Conservation (phyloP, 2,888 invertebrate genomes). For the Drosophila meridiana region DNA sequence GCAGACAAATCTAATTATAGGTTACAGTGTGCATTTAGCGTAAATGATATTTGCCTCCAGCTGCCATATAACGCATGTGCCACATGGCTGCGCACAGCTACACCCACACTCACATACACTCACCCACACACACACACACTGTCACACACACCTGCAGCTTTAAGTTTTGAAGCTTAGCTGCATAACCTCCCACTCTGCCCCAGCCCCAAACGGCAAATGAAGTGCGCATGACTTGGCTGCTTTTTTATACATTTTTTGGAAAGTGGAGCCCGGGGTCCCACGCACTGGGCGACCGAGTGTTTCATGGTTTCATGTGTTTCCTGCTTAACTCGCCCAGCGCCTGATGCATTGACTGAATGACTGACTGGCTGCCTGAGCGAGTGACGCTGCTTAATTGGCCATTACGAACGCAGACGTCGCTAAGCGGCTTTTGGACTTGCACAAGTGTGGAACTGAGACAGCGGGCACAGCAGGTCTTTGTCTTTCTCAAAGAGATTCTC, state of each 20-base stretch:
- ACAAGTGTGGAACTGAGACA: conserved; percentile 21
- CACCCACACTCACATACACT: conserved; percentile 1
- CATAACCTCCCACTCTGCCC: conserved; percentile 65
- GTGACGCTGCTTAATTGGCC: conserved; percentile 76
- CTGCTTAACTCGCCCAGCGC: conserved; percentile 59
- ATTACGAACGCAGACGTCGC: conserved; percentile 49
- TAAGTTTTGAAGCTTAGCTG: conserved; percentile 52
- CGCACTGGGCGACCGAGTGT: conserved; percentile 55
- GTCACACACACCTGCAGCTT: conserved; percentile 52
- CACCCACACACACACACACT: conserved; percentile 11
- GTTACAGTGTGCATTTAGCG: conserved; percentile 74
- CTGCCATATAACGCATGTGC: conserved; percentile 58
- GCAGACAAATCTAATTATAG: conserved; percentile 73
- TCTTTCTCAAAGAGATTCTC: conserved; percentile 38
- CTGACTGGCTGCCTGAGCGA: conserved; percentile 19
- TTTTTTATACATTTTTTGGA: conserved; percentile 23
- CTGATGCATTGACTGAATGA: conserved; percentile 38
- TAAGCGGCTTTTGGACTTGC: conserved; percentile 66
- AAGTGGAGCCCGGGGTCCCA: conserved; percentile 66
- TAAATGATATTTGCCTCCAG: conserved; percentile 64
- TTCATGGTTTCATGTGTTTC: conserved; percentile 61
- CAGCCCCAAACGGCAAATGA: conserved; percentile 22
- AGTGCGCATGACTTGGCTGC: conserved; percentile 66
- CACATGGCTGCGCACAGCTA: conserved; percentile 62
- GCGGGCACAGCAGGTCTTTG: background rate